These are phyloP conservation scores for Cyclura pinguis DNA, from an alignment of 2,797 vertebrate genomes.

Conservation along the genomic window DNA sequence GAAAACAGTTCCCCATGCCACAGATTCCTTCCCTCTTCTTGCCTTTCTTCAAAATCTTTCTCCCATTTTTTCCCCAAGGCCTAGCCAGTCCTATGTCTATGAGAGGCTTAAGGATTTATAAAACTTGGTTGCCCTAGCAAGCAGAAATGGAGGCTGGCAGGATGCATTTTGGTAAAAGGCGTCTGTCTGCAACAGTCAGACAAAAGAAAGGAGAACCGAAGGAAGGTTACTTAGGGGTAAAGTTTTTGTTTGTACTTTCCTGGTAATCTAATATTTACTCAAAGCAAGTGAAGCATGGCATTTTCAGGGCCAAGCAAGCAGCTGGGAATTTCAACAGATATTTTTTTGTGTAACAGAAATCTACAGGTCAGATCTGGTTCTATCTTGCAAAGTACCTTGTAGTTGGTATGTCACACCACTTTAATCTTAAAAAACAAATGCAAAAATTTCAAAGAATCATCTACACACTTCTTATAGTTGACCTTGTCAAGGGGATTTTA, in stretches of 20 bases:
- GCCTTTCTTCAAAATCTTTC: background rate
- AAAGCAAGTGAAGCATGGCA: slow-evolving; percentile 11
- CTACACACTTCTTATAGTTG: background rate
- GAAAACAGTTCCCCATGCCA: background rate
- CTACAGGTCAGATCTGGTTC: slow-evolving; percentile 4
- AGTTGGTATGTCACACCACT: background rate
- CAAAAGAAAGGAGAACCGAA: background rate
- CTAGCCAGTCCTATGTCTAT: no score
- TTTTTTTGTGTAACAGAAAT: background rate
- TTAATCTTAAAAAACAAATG: background rate
- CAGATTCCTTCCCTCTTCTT: background rate
- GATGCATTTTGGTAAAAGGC: background rate
- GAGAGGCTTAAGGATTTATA: no score
- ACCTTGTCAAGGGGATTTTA: background rate
- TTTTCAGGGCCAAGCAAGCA: background rate
- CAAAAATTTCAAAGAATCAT: background rate
- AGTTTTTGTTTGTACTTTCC: slow-evolving; percentile 3
- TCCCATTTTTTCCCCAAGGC: background rate
- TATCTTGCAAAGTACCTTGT: background rate
- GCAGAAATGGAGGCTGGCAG: background rate
- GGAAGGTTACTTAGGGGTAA: background rate
- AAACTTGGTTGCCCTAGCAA: background rate
- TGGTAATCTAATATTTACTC: slow-evolving; percentile 24
- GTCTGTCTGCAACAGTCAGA: background rate
- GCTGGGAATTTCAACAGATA: background rate